phyloP scores from a whole-genome alignment of 2,113 vertebrate species.

The Rhinoptilus africanus region DNA sequence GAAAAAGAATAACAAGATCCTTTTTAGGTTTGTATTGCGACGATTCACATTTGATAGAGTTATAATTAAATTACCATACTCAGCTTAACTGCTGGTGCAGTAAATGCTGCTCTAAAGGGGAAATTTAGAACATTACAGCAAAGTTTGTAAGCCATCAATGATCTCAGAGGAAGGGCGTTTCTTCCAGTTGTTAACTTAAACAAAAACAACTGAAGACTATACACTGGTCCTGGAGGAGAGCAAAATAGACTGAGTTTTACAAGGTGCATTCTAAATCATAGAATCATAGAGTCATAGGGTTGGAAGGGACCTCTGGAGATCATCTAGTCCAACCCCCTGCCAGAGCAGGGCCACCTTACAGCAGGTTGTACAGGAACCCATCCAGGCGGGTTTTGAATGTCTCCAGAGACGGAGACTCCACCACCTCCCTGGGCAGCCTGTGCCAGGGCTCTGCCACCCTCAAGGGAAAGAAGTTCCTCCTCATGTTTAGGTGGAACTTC shows the following conservation, averaged over 20 bases:
- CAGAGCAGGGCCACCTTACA: too few species aligned
- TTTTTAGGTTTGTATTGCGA: background rate
- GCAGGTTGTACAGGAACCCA: too few species aligned
- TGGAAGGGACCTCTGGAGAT: too few species aligned
- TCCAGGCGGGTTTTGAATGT: too few species aligned
- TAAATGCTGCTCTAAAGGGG: background rate
- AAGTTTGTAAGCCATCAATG: constrained; percentile 44
- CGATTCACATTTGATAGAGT: background rate
- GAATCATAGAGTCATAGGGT: too few species aligned
- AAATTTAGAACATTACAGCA: constrained; percentile 34
- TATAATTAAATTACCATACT: constrained; percentile 36
- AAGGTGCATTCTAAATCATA: background rate
- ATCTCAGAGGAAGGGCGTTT: constrained; percentile 65
- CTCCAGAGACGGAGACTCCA: too few species aligned
- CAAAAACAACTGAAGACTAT: constrained; percentile 43
- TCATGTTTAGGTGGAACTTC: too few species aligned
- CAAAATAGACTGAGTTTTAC: background rate
- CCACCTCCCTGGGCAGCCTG: too few species aligned
- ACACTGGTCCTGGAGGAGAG: background rate
- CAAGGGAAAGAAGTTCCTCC: too few species aligned
- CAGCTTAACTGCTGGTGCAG: background rate
- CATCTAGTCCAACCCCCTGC: too few species aligned
- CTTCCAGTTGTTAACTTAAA: constrained; percentile 51
- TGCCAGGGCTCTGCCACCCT: too few species aligned
- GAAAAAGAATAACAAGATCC: background rate